These are phyloP conservation scores for Osmerus eperlanus DNA, from an alignment of 2,113 vertebrate species.

Conservation along the genomic window DNA sequence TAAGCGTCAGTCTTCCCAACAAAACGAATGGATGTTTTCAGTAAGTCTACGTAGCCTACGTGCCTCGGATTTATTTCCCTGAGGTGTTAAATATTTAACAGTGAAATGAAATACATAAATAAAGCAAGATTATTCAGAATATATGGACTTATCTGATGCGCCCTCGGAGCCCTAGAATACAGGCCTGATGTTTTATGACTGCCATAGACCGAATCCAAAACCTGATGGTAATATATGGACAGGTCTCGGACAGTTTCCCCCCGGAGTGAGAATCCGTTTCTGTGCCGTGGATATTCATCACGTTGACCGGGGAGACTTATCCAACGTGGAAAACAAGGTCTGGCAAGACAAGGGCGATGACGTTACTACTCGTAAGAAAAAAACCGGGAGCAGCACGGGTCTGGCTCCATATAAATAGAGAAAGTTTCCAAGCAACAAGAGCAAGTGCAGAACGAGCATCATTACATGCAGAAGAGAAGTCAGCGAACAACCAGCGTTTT, in stretches of 20 bases:
- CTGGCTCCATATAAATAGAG: constrained; percentile 48
- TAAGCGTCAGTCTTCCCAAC: no score
- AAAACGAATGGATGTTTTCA: no score
- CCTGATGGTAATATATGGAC: neutral
- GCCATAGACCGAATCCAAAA: neutral
- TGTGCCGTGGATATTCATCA: constrained; percentile 1
- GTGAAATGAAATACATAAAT: no score
- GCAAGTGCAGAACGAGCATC: constrained; percentile 12
- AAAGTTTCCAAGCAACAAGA: constrained; percentile 43
- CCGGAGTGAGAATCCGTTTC: neutral
- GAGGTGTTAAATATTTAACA: no score
- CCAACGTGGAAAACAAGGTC: constrained; percentile 20
- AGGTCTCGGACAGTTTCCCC: neutral
- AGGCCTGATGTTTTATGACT: no score
- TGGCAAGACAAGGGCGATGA: constrained; percentile 29
- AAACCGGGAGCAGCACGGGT: neutral
- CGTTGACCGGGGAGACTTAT: constrained; percentile 24
- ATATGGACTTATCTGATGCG: neutral
- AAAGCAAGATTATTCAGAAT: neutral
- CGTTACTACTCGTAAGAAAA: constrained; percentile 19
- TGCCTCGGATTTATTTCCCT: no score
- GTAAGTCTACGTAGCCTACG: no score
- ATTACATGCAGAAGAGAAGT: neutral
- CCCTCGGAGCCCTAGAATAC: no score
- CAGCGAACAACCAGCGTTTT: neutral